Conservation (phyloP, 1,140 invertebrate genomes). For the Drosophila littoralis region DNA sequence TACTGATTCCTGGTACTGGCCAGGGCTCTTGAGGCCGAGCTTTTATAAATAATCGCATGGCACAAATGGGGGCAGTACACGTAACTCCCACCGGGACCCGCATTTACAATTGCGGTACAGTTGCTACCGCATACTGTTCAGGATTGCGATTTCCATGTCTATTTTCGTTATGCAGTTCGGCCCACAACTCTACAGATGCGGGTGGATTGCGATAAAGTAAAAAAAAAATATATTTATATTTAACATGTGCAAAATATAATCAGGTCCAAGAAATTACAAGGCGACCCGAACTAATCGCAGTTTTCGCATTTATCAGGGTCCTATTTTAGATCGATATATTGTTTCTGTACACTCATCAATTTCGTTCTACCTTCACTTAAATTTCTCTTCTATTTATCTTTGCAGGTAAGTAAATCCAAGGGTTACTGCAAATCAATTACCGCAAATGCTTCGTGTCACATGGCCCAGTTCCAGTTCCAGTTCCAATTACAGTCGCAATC, state of each 20-base stretch:
- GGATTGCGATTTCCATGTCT: slow-evolving; percentile 21
- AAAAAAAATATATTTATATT: slow-evolving; percentile 1
- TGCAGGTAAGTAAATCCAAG: slow-evolving; percentile 73
- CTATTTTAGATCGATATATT: slow-evolving; percentile 11
- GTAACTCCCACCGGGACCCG: slow-evolving; percentile 2
- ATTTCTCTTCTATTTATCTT: slow-evolving; percentile 51
- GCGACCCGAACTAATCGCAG: background rate
- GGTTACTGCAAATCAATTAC: slow-evolving; percentile 51
- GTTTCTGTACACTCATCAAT: slow-evolving; percentile 1
- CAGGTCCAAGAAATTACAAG: background rate
- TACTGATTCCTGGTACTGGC: background rate
- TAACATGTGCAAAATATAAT: background rate
- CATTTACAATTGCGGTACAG: slow-evolving; percentile 8
- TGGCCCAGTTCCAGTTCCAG: slow-evolving; percentile 69
- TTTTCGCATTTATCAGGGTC: background rate
- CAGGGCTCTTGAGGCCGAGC: background rate
- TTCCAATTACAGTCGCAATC: slow-evolving; percentile 23
- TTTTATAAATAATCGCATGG: background rate
- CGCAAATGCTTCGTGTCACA: slow-evolving; percentile 69
- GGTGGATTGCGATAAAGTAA: slow-evolving; percentile 24
- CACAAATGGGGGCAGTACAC: slow-evolving; percentile 1
- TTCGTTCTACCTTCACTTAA: background rate
- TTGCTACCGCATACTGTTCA: slow-evolving; percentile 7
- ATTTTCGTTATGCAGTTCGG: slow-evolving; percentile 6
- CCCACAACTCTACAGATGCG: slow-evolving; percentile 10